Evolutionary conservation across 2,113 vertebrate species (phyloP).

Genomic region (Mastomys natalensis): DNA sequence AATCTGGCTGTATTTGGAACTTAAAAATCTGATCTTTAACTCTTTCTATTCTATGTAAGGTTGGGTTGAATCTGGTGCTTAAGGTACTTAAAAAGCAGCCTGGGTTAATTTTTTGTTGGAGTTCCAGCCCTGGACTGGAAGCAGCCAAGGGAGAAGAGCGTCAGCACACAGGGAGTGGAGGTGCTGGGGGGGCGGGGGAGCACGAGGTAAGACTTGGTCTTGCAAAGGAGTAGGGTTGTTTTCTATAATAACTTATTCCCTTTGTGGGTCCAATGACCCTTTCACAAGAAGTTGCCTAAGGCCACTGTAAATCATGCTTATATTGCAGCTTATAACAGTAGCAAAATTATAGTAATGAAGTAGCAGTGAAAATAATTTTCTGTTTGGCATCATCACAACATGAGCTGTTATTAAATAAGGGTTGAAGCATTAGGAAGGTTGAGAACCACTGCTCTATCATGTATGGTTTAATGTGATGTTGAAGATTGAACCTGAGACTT

Average conservation of each 20-base stretch:
- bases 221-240: too few species aligned
- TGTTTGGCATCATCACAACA: not conserved
- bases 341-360: not conserved
- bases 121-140: too few species aligned
- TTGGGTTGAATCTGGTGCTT: not conserved
- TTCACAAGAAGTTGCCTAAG: not conserved
- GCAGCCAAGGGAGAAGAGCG: too few species aligned
- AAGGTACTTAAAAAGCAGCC: not conserved
- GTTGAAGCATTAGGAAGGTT: not conserved
- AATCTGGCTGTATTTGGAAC: not conserved
- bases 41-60: not conserved
- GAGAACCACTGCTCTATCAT: not conserved
- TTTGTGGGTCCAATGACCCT: not conserved
- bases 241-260: too few species aligned
- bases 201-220: too few species aligned
- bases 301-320: not conserved
- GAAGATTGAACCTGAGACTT: not conserved
- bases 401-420: not conserved
- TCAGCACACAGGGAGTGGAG: too few species aligned
- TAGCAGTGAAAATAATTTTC: not conserved
- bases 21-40: not conserved
- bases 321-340: not conserved
- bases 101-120: not conserved
- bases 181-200: too few species aligned
- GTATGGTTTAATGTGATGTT: not conserved